phyloP scores from a whole-genome alignment of 2,888 invertebrate genomes.

The Andricus quercusramuli region DNA sequence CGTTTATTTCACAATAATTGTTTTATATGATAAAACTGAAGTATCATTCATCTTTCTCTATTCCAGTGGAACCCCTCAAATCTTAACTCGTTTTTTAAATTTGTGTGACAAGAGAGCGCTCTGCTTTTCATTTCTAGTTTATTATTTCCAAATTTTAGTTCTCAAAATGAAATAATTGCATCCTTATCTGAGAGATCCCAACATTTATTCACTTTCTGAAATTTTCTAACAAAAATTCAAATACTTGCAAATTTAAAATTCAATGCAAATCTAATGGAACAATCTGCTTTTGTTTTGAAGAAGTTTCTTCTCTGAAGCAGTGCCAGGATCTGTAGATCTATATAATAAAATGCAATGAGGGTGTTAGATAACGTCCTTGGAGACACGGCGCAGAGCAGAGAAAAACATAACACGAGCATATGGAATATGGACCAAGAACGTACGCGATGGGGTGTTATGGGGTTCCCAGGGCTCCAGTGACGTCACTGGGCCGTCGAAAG shows the following conservation, averaged over 20 bases:
- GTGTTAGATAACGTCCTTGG: neutral
- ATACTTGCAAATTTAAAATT: neutral
- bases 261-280: neutral
- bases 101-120: no score
- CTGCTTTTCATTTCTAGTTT: no score
- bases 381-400: neutral
- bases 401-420: neutral
- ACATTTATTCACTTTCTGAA: neutral
- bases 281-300: neutral
- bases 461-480: conserved; percentile 65
- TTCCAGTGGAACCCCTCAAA: no score
- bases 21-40: no score
- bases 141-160: no score
- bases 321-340: neutral
- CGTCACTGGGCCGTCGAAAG: conserved; percentile 65
- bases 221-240: no score
- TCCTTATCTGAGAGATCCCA: no score
- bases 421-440: conserved; percentile 3
- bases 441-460: conserved; percentile 53
- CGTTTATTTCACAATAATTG: no score
- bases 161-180: no score
- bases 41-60: no score
- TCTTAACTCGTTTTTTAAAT: no score
- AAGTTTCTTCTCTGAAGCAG: neutral
- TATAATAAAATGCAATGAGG: neutral